Evolutionary conservation across 2,113 vertebrate genomes (phyloP).

Genomic region (Origma solitaria): DNA sequence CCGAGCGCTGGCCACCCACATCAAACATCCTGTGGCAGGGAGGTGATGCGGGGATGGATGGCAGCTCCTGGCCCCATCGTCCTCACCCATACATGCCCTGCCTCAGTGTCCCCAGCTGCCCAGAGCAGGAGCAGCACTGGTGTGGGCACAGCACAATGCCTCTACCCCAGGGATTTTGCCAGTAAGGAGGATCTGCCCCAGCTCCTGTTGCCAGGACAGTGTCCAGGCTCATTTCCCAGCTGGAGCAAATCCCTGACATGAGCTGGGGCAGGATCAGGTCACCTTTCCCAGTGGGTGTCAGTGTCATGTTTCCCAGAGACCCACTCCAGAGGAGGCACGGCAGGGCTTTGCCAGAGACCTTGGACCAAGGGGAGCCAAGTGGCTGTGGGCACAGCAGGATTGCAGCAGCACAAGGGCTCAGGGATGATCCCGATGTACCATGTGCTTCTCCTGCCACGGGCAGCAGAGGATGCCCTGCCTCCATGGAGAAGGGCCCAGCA

Average conservation of each 20-base stretch:
- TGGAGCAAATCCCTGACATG: rapidly evolving
- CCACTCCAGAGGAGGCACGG: rapidly evolving
- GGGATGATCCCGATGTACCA: rapidly evolving
- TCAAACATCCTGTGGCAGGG: conserved; percentile 88
- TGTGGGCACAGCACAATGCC: rapidly evolving
- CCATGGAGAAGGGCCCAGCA: neutral
- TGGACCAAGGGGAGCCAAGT: neutral
- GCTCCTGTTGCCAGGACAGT: neutral
- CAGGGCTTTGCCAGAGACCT: neutral
- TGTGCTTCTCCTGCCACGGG: rapidly evolving
- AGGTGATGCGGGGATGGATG: rapidly evolving
- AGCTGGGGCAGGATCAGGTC: neutral
- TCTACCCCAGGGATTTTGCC: neutral
- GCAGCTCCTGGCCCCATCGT: rapidly evolving
- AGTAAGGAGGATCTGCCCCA: rapidly evolving
- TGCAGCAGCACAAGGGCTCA: neutral
- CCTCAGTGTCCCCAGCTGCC: neutral
- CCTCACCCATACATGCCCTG: rapidly evolving
- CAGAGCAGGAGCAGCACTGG: neutral
- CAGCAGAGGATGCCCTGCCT: neutral
- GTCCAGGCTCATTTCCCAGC: neutral
- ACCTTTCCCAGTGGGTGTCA: neutral
- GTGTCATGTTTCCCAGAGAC: neutral
- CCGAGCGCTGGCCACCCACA: conserved; percentile 94
- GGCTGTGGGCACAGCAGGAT: neutral